Base-by-base conservation (phyloP, 92 coral and sea anemone species). In the Paragorgia papillata region DNA sequence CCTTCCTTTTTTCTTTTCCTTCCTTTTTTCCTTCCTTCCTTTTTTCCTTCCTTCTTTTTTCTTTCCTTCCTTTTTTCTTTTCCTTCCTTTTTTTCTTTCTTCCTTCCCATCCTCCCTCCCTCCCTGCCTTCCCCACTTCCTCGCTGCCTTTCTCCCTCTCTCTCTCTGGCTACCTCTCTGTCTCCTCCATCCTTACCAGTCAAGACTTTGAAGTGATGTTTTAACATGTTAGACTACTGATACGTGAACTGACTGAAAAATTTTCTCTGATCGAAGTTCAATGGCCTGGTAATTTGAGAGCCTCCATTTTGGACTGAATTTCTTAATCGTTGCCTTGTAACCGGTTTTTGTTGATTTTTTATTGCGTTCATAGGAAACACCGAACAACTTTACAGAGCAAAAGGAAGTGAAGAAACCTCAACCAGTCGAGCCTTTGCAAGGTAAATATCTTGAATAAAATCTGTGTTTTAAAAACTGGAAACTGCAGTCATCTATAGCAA, bases 211-310 rank as follows among this genome's bases (percentile, higher is more conserved):
- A 86, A 76, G 61, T 82, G 86, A 86, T 82, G 89, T 54, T 58
- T 34, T 35, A 56, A 82, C 86, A 86, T 82, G 89, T 81, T 82
- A 69, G 89, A 86, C 89, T 82, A 29, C 89, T 86, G 89, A 86
- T 39, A 58, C 57, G 9, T 25, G 28, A 50, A 25, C n/a, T n/a
- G 83, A 82, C 25, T 85, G 79, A 58, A 50, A 67, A 55, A 37
- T 15, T 15, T 54, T 33, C 26, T 15, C 89, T 86, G 89, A 86
- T 86, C 86, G 76, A 82, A 85, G 78, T 55, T 27, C 15, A 3
- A 28, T 29, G 41, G 34, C 59, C 0, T 26, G 40, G 20, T 44
- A 3, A 19, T 0, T 39, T 49, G 0, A 2, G 9, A 15, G 21
- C 9, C 9, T 18, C 9, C 1, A 18, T 22, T 30, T 21, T 48